phyloP scores from a whole-genome alignment of 1,140 invertebrate species.

The Leptinotarsa undecemlineata region DNA sequence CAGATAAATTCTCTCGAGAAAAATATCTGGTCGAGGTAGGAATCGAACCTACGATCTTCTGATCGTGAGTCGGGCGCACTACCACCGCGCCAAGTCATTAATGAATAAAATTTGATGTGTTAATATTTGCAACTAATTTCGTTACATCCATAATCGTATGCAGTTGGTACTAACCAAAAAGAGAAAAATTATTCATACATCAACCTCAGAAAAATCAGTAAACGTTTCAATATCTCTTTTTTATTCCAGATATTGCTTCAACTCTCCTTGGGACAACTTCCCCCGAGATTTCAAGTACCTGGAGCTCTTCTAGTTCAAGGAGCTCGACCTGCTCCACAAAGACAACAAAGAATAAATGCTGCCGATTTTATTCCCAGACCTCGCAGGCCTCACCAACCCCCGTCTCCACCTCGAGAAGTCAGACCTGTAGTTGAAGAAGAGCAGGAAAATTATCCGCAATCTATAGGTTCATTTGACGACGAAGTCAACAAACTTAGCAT shows the following conservation, averaged over 20 bases:
- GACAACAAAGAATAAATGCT: slow-evolving; percentile 27
- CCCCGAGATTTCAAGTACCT: slow-evolving; percentile 62
- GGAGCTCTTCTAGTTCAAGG: slow-evolving; percentile 60
- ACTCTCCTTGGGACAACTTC: slow-evolving; percentile 41
- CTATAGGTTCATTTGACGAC: slow-evolving; percentile 42
- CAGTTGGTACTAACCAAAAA: too few relatives aligned
- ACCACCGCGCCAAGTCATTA: too few relatives aligned
- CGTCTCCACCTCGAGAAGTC: slow-evolving; percentile 36
- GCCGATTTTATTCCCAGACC: slow-evolving; percentile 26
- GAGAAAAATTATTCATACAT: too few relatives aligned
- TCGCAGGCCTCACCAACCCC: slow-evolving; percentile 35
- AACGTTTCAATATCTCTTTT: too few relatives aligned
- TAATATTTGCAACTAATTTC: too few relatives aligned
- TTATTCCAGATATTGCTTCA: slow-evolving; percentile 29
- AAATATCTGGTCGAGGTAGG: too few relatives aligned
- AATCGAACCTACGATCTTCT: too few relatives aligned
- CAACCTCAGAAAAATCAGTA: too few relatives aligned
- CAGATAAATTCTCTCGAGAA: too few relatives aligned
- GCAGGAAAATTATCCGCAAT: slow-evolving; percentile 35
- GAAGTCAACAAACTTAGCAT: slow-evolving; percentile 47
- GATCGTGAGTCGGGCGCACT: too few relatives aligned
- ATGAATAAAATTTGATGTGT: too few relatives aligned
- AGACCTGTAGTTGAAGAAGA: slow-evolving; percentile 51
- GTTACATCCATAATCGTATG: too few relatives aligned
- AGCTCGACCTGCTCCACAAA: slow-evolving; percentile 32